Evolutionary conservation across 2,888 invertebrate species (phyloP).

Genomic region (Cylloceria caligata): DNA sequence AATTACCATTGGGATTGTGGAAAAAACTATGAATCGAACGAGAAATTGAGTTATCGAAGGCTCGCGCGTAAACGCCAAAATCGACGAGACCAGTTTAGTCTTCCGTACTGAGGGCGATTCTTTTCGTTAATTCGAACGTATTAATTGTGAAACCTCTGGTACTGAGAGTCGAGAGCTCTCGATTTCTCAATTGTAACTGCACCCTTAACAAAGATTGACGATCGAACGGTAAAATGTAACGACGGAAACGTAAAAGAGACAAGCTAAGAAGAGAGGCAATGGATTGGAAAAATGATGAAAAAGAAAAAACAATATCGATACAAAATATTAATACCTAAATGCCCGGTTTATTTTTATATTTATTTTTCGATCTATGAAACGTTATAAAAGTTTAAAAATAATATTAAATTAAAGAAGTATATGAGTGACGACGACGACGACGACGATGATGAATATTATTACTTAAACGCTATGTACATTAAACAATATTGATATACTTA

Average conservation of each 20-base stretch:
- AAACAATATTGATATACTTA: constrained; percentile 59
- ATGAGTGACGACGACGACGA: constrained; percentile 67
- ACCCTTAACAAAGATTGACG: constrained; percentile 54
- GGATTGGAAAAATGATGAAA: constrained; percentile 58
- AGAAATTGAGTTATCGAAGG: constrained; percentile 50
- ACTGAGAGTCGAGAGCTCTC: constrained; percentile 7
- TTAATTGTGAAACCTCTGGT: constrained; percentile 30
- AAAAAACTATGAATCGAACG: constrained; percentile 25
- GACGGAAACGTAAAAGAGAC: constrained; percentile 1
- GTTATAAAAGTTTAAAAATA: constrained; percentile 85
- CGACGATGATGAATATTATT: constrained; percentile 70
- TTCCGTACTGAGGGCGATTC: constrained; percentile 61
- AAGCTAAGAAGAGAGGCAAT: constrained; percentile 44
- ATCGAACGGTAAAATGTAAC: constrained; percentile 26
- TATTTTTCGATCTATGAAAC: constrained; percentile 84
- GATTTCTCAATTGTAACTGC: constrained; percentile 20
- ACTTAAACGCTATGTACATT: constrained; percentile 70
- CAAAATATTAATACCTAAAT: constrained; percentile 85
- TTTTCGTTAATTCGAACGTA: constrained; percentile 36
- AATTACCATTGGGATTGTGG: constrained; percentile 13
- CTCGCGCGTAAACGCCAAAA: constrained; percentile 52
- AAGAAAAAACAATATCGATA: constrained; percentile 81
- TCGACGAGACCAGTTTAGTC: constrained; percentile 50
- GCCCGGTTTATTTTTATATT: constrained; percentile 85
- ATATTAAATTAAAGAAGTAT: constrained; percentile 80